phyloP scores from a whole-genome alignment of 1,140 invertebrate genomes.

The Cydia strobilella region DNA sequence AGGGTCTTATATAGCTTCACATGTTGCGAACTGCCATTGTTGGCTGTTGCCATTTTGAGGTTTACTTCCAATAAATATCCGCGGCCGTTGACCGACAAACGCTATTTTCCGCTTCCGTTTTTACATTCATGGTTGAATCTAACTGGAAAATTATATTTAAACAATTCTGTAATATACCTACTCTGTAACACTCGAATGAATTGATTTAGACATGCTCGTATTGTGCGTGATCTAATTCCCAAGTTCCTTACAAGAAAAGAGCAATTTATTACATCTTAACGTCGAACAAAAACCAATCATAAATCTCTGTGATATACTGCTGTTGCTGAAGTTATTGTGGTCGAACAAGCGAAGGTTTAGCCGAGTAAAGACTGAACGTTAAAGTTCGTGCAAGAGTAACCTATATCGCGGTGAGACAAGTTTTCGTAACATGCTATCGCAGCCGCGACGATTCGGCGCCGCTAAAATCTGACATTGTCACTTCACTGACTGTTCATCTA shows the following conservation, averaged over 20 bases:
- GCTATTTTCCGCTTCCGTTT: too few relatives aligned
- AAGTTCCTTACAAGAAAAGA: constrained; percentile 8
- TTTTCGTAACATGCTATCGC: constrained; percentile 56
- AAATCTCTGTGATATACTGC: constrained; percentile 43
- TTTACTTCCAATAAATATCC: too few relatives aligned
- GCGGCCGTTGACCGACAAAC: too few relatives aligned
- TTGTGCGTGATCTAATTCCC: neutral
- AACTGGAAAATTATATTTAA: too few relatives aligned
- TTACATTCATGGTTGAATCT: too few relatives aligned
- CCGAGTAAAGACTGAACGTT: constrained; percentile 44
- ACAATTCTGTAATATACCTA: too few relatives aligned
- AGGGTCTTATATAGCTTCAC: too few relatives aligned
- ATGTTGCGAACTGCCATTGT: too few relatives aligned
- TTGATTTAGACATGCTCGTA: neutral
- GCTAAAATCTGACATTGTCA: constrained; percentile 10
- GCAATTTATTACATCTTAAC: constrained; percentile 3
- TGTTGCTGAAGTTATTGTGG: constrained; percentile 42
- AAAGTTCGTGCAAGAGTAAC: constrained; percentile 66
- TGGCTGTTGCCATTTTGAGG: too few relatives aligned
- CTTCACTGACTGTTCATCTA: neutral
- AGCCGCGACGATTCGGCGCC: constrained; percentile 55
- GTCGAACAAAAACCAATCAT: constrained; percentile 34
- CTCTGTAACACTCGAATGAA: too few relatives aligned
- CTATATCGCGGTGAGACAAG: constrained; percentile 48
- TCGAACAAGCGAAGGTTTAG: constrained; percentile 36